Conservation (phyloP, 2,113 vertebrate genomes). For the Sebastes fasciatus region DNA sequence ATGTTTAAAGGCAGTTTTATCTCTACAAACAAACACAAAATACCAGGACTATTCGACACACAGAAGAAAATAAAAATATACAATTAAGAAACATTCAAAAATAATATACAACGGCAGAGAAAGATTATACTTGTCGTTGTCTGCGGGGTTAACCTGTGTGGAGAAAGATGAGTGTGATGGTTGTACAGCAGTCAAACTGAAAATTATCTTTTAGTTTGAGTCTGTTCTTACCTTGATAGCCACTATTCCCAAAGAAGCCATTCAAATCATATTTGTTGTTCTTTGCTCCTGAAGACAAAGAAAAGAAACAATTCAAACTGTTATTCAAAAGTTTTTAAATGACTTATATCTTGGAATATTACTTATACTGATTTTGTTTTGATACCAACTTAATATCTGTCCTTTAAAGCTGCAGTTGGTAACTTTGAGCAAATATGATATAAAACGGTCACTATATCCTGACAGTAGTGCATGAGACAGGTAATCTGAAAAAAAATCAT, state of each 20-base stretch:
- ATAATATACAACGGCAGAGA: constrained; percentile 63
- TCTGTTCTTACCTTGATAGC: constrained; percentile 78
- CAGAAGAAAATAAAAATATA: constrained; percentile 40
- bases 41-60: constrained; percentile 12
- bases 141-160: constrained; percentile 70
- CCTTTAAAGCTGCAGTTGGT: not conserved
- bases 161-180: constrained; percentile 1
- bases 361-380: not conserved
- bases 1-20: constrained; percentile 16
- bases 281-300: constrained; percentile 72
- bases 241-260: constrained; percentile 84
- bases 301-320: not conserved
- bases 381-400: not conserved
- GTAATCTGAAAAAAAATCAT: too few species aligned
- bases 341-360: not conserved
- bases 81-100: constrained; percentile 39
- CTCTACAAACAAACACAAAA: constrained; percentile 27
- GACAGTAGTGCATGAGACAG: too few species aligned
- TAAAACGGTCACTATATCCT: too few species aligned
- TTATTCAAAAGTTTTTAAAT: not conserved
- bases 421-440: too few species aligned
- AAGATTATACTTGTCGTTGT: constrained; percentile 20
- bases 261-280: constrained; percentile 80
- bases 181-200: not conserved
- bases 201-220: not conserved